phyloP scores from a whole-genome alignment of 2,797 vertebrate genomes.

The Diplodus puntazzo region DNA sequence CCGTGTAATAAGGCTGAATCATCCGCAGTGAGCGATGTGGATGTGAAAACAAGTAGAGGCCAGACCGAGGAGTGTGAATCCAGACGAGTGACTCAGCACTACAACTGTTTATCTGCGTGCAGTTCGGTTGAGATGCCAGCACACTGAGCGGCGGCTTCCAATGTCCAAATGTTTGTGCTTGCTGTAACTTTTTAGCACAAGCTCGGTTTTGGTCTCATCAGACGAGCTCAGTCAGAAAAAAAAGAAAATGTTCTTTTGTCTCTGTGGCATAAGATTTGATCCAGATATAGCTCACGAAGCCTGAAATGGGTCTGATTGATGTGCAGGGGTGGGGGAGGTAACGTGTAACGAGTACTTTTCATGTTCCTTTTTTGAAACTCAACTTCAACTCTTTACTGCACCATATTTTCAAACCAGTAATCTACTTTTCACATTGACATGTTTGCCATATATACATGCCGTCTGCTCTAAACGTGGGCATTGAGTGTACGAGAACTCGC shows the following conservation, averaged over 20 bases:
- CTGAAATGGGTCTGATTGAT: not conserved
- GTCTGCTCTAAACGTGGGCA: no score
- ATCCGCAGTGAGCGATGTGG: conserved; percentile 47
- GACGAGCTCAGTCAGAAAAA: not conserved
- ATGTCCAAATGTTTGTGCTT: conserved; percentile 26
- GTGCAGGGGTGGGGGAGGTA: no score
- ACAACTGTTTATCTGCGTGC: conserved; percentile 52
- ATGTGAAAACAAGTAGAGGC: conserved; percentile 57
- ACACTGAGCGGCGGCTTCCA: conserved; percentile 5
- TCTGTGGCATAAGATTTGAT: not conserved
- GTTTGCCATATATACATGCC: no score
- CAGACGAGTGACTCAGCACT: conserved; percentile 62
- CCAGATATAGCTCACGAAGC: not conserved
- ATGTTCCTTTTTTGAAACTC: no score
- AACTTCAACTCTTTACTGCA: no score
- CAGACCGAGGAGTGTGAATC: conserved; percentile 59
- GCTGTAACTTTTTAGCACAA: conserved; percentile 23
- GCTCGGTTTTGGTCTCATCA: not conserved
- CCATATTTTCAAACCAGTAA: no score
- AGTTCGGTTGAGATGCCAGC: conserved; percentile 40
- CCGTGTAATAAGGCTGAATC: conserved; percentile 62
- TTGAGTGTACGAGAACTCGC: no score
- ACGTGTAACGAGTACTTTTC: no score
- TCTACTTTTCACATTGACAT: no score
- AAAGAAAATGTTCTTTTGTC: not conserved